Percentiles rank a stretch among this genome's conserved stretches.
Conservation (phyloP, 1,140 invertebrate genomes). For the Lycorma delicatula region DNA sequence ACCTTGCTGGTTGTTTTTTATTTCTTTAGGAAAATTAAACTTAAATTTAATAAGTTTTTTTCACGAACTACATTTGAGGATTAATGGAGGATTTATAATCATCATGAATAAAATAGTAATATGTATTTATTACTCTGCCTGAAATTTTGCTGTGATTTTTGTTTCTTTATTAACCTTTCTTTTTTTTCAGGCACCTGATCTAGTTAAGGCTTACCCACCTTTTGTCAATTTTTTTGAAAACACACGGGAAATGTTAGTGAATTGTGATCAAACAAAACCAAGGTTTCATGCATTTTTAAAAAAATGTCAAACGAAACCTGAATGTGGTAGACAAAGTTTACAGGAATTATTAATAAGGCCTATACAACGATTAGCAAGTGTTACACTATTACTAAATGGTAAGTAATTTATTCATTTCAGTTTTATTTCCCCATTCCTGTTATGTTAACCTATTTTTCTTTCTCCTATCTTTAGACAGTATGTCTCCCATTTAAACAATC, state of each 20-base stretch:
- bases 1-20: no score
- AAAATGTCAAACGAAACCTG: slow-evolving; percentile 82
- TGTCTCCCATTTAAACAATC: neutral
- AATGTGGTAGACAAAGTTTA: slow-evolving; percentile 90
- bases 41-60: no score
- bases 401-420: no score
- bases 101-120: no score
- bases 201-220: slow-evolving; percentile 90
- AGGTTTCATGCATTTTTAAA: slow-evolving; percentile 98
- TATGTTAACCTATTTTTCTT: neutral
- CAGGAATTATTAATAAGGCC: slow-evolving; percentile 93
- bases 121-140: no score
- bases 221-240: slow-evolving; percentile 98
- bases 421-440: no score
- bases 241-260: slow-evolving; percentile 83
- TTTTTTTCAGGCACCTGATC: slow-evolving; percentile 48
- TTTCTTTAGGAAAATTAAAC: no score
- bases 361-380: slow-evolving; percentile 91
- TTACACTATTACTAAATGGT: slow-evolving; percentile 88
- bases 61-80: no score
- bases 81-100: no score
- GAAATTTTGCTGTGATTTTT: no score
- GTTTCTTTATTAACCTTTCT: no score
- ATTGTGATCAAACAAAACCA: slow-evolving; percentile 85
- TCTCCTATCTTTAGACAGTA: neutral